These are phyloP conservation scores for Sebastes iracundus DNA, from an alignment of 2,797 vertebrate species.

Conservation along the genomic window DNA sequence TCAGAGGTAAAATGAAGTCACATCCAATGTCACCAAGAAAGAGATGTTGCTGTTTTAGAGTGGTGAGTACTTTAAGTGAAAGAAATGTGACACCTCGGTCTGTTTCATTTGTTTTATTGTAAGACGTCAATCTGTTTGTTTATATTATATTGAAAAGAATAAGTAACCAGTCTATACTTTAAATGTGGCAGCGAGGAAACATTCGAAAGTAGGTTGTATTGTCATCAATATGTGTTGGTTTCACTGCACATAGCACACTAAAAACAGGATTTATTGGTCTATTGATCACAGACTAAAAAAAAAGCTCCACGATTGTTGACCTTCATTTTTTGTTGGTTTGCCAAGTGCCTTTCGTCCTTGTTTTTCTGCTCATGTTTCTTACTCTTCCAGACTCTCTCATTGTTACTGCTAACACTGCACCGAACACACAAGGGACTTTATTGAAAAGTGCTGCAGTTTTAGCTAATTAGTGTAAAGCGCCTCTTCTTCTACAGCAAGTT, in stretches of 20 bases:
- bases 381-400: neutral
- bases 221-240: neutral
- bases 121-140: no score
- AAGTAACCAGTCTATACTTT: neutral
- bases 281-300: neutral
- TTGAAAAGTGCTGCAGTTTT: conserved; percentile 5
- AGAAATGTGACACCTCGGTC: neutral
- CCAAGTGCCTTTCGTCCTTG: neutral
- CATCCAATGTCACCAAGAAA: neutral
- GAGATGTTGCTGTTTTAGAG: neutral
- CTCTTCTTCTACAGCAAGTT: neutral
- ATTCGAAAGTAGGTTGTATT: neutral
- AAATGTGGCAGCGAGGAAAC: neutral
- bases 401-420: neutral
- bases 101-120: no score
- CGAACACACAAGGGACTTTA: neutral
- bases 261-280: neutral
- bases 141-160: neutral
- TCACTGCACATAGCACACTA: neutral
- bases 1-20: neutral
- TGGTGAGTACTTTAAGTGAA: neutral
- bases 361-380: neutral
- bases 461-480: conserved; percentile 12
- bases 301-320: neutral
- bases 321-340: neutral